Base-by-base conservation (phyloP, 2,113 vertebrate genomes). In the Halcyon senegalensis region DNA sequence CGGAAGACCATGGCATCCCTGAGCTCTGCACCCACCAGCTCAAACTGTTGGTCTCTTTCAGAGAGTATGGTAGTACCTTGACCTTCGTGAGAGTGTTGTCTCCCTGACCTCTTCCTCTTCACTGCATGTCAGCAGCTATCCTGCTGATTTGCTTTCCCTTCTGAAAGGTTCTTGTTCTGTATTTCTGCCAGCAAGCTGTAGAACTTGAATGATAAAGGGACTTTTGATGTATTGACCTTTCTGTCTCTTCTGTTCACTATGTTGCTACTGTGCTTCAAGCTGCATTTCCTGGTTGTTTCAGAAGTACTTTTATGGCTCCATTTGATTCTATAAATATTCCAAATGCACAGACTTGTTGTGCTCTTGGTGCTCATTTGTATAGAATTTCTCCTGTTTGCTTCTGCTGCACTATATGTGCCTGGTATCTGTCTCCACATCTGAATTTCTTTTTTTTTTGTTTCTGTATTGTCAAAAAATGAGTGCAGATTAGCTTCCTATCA, bases 201-300 rank as follows among this genome's bases (percentile, higher is more conserved):
- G 72, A 81, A 43, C 46, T 56, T 59, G 25, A 93, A 60, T 74
- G 51, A 84, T 76, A 96, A 86, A 77, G 46, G 17, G 64, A 74
- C 72, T 90, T 84, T n/a, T 81, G 76, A 89, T 80, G 67, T 41
- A n/a, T 5, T 95, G 89, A 90, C 89, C 89, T 89, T 80, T 90
- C 68, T 46, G 37, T 59, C 28, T 70, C 35, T 60, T 1, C 30
- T 68, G 39, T 51, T 84, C 56, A 16, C 27, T 53, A 1, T 27
- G 33, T 70, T 68, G 33, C 51, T 79, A 7, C 70, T 84, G 59
- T 50, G 17, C 64, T 95, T 56, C 68, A 84, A 70, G 28, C 11
- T 74, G 31, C 50, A 63, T 77, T 90, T 81, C 31, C 41, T 86
- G 12, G 51, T 93, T 90, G 43, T 56, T 88, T 84, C 73, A 78